These are phyloP conservation scores for Pomatorhinus ruficollis DNA, from an alignment of 2,113 vertebrate genomes.

Conservation along the genomic window DNA sequence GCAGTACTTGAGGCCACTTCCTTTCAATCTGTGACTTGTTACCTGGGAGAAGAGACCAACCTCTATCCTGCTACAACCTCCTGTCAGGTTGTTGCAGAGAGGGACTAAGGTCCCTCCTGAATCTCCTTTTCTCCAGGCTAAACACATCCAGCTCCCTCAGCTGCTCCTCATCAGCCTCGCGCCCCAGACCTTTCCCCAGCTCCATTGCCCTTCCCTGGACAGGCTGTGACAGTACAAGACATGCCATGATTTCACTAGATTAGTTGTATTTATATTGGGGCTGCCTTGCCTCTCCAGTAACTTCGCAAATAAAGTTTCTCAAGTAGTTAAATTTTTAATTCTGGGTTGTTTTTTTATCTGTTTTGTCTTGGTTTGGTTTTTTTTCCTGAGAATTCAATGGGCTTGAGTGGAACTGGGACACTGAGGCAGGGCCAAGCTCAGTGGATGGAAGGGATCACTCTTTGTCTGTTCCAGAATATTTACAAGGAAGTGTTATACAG, in stretches of 20 bases:
- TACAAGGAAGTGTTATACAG: background rate
- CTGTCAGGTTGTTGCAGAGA: background rate
- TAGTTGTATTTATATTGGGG: background rate
- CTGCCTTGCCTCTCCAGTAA: background rate
- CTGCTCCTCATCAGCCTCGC: background rate
- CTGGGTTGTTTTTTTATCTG: accelerated
- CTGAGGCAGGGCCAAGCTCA: background rate
- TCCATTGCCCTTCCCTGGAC: background rate
- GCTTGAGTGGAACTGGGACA: background rate
- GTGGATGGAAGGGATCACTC: background rate
- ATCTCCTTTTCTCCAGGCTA: background rate
- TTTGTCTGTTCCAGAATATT: background rate
- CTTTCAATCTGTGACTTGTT: background rate
- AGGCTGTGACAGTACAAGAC: background rate
- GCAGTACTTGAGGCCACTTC: background rate
- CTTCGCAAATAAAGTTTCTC: background rate
- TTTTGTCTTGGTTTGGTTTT: background rate
- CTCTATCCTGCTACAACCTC: background rate
- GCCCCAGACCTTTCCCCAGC: background rate
- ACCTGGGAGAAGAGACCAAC: background rate
- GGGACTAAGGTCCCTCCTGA: background rate
- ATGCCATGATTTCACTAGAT: background rate
- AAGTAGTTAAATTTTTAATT: background rate
- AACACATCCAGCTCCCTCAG: background rate
- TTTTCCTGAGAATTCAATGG: background rate